Percentiles rank a stretch among this genome's conserved stretches.
These are phyloP conservation scores for Octodon degus DNA, from an alignment of 2,113 vertebrate genomes.

Conservation along the genomic window DNA sequence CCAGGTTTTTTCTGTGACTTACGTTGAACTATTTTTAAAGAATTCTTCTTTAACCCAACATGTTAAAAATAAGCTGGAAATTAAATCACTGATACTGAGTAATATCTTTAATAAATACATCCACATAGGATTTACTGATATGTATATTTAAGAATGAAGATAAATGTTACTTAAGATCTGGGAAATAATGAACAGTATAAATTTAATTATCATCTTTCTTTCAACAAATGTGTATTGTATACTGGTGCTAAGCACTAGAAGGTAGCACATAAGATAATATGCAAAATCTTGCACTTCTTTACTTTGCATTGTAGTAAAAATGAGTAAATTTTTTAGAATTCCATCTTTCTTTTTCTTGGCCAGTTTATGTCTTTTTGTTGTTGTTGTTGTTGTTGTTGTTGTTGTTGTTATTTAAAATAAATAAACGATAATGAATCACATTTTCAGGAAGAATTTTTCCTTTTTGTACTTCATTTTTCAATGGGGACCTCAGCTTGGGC, in stretches of 20 bases:
- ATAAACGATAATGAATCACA: background rate
- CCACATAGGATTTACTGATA: background rate
- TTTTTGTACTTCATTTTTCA: background rate
- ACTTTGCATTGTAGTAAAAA: background rate
- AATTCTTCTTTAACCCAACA: background rate
- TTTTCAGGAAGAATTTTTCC: background rate
- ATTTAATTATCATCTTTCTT: background rate
- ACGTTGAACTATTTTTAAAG: background rate
- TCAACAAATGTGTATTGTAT: background rate
- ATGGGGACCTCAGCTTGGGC: background rate
- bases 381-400: background rate
- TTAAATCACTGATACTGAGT: conserved; percentile 19
- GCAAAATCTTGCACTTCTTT: background rate
- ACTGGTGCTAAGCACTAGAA: background rate
- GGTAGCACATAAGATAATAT: background rate
- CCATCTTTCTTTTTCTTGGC: background rate
- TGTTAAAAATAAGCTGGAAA: conserved; percentile 20
- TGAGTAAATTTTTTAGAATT: conserved; percentile 26
- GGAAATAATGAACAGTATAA: background rate
- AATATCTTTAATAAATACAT: background rate
- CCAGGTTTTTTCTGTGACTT: background rate
- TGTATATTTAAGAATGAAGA: background rate
- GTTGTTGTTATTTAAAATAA: background rate
- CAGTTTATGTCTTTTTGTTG: background rate
- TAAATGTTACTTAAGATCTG: background rate